Evolutionary conservation across 1,140 invertebrate species (phyloP), one percentile per base, ranked within the genome.

Genomic region (Harpegnathos saltator): DNA sequence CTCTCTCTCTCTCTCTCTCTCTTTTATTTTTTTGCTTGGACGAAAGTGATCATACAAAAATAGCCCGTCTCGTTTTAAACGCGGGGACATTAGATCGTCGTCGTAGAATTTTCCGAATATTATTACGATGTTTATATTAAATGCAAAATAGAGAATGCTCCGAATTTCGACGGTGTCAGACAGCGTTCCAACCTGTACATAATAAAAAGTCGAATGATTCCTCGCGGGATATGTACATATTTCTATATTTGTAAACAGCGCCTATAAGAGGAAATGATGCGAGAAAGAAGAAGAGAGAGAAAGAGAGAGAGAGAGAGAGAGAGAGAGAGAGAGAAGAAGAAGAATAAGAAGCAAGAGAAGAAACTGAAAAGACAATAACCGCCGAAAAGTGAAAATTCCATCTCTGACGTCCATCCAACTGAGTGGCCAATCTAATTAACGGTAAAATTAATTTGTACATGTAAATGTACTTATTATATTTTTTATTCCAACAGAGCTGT

Each of bases 31-130:
- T 56, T 24, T 38, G 29, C 17, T 15, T 14, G 24, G n/a, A n/a
- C n/a, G n/a, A n/a, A n/a, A 1, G n/a, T 0, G 14, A 29, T 72
- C 29, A n/a, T 84, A 84, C 19, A 72, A 84, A 80, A 84, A 81
- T 72, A 84, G 56, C 48, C 50, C 22, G 33, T 52, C 62, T 66
- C 14, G n/a, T 44, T 17, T 65, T 29, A 50, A 54, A 56, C 12
- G 54, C 12, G 54, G 1, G 0, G 4, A 59, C 44, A 50, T 68
- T 24, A 48, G 19, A 17, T 5, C 22, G 48, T 12, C n/a, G n/a
- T n/a, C n/a, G n/a, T n/a, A n/a, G n/a, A 58, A 12, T 15, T 26
- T 54, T 62, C 14, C n/a, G 50, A 61, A 73, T 50, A 74, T 62
- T 52, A 54, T 4, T 52, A 52, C 38, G 48, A 75, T 54, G 9